Conservation (phyloP, 2,113 vertebrate genomes). For the Eupsittula cactorum region DNA sequence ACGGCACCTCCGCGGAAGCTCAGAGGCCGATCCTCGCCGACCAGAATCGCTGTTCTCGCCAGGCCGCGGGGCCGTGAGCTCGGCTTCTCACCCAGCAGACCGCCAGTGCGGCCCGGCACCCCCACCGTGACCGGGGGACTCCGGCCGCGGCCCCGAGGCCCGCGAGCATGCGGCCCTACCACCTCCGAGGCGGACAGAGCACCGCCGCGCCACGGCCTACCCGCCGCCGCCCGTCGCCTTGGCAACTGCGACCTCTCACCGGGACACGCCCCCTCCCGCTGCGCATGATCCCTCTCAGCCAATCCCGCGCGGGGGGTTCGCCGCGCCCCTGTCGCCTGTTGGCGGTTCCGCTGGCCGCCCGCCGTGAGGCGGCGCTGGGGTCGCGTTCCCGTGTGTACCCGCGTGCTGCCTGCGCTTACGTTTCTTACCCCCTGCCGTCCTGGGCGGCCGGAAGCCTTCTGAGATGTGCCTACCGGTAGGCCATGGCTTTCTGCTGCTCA, state of each 20-base stretch:
- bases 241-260: not conserved
- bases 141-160: not conserved
- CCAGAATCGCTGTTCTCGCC: not conserved
- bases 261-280: not conserved
- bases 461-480: accelerated
- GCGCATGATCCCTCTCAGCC: not conserved
- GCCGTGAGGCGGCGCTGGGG: not conserved
- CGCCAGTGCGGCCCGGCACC: not conserved
- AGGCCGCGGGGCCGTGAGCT: not conserved
- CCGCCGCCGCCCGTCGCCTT: not conserved
- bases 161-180: not conserved
- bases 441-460: no score
- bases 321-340: no score
- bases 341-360: accelerated
- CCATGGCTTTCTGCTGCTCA: accelerated
- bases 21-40: not conserved
- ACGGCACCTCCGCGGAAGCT: not conserved
- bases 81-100: not conserved
- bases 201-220: not conserved
- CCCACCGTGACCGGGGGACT: no score
- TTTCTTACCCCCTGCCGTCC: accelerated
- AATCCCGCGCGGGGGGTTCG: not conserved
- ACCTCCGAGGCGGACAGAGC: not conserved
- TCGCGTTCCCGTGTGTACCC: accelerated
- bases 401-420: accelerated